Evolutionary conservation across 2,888 invertebrate genomes (phyloP).

Genomic region (Pristionchus fissidentatus): DNA sequence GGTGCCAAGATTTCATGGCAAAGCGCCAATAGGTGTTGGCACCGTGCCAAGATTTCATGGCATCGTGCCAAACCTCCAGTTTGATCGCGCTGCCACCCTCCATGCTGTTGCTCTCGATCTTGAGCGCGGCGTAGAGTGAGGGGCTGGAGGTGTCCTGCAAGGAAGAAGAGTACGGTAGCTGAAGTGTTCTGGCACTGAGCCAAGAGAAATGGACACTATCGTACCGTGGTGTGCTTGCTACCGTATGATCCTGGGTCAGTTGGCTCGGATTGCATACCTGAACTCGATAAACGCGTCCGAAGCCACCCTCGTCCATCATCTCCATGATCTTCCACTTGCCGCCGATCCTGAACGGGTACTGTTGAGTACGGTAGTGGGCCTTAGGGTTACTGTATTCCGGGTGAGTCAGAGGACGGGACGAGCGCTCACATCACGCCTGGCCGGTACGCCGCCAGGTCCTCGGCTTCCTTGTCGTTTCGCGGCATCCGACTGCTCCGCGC

Average conservation of each 20-base stretch:
- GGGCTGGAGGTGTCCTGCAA: background rate
- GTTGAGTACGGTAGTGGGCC: background rate
- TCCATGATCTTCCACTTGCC: slow-evolving; percentile 25
- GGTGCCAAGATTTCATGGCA: background rate
- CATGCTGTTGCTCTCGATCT: slow-evolving; percentile 56
- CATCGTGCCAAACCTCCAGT: slow-evolving; percentile 50
- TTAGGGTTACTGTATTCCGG: background rate
- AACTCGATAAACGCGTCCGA: slow-evolving; percentile 20
- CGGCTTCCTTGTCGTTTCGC: background rate
- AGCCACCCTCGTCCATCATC: slow-evolving; percentile 20
- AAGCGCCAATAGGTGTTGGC: slow-evolving; percentile 10
- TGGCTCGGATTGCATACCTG: background rate
- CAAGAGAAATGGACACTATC: background rate
- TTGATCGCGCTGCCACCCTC: slow-evolving; percentile 59
- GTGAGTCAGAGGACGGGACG: background rate
- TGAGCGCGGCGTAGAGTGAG: slow-evolving; percentile 52
- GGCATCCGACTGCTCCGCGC: background rate
- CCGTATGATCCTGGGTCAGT: background rate
- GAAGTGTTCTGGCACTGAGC: too few species aligned
- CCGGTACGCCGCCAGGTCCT: background rate
- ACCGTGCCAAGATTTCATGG: slow-evolving; percentile 25
- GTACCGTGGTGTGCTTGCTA: background rate
- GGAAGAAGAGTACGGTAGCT: background rate
- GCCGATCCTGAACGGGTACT: background rate
- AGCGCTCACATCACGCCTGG: background rate